Percentiles rank a stretch among this genome's conserved stretches.
Conservation (phyloP, 2,797 vertebrate species). For the Sparus aurata region DNA sequence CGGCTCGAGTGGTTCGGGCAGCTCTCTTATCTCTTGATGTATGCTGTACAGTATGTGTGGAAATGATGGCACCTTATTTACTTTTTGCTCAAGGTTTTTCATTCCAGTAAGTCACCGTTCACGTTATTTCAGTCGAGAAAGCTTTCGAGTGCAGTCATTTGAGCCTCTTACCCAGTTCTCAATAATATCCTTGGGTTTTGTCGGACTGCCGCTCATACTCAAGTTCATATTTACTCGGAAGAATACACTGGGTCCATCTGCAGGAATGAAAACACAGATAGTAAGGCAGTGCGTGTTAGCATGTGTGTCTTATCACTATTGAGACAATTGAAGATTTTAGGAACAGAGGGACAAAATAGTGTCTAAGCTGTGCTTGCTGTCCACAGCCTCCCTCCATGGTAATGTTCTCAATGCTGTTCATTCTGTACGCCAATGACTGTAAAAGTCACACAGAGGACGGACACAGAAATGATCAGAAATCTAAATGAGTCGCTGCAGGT, state of each 20-base stretch:
- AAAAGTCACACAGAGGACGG: not conserved
- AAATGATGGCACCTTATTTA: too few relatives aligned
- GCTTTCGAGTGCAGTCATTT: not conserved
- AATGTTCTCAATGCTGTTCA: not conserved
- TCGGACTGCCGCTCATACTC: constrained; percentile 37
- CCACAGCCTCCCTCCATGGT: too few relatives aligned
- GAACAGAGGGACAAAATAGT: not conserved
- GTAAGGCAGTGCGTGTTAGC: not conserved
- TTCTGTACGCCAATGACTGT: not conserved
- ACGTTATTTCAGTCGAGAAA: not conserved
- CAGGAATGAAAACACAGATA: constrained; percentile 16
- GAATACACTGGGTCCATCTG: constrained; percentile 62
- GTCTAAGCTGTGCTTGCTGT: not conserved
- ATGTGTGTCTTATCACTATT: not conserved
- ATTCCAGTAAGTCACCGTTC: not conserved
- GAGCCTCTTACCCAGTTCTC: constrained; percentile 69
- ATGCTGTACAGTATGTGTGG: too few relatives aligned
- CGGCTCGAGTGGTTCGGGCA: too few relatives aligned
- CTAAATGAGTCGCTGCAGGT: not conserved
- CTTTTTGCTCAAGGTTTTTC: too few relatives aligned
- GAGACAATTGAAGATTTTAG: not conserved
- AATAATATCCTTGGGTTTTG: constrained; percentile 46
- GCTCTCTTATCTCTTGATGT: too few relatives aligned
- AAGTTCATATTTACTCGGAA: constrained; percentile 67
- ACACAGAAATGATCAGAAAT: not conserved